Percentiles rank a stretch among this genome's conserved stretches.
phyloP scores from a whole-genome alignment of 2,113 vertebrate species.

The Azemiops feae region DNA sequence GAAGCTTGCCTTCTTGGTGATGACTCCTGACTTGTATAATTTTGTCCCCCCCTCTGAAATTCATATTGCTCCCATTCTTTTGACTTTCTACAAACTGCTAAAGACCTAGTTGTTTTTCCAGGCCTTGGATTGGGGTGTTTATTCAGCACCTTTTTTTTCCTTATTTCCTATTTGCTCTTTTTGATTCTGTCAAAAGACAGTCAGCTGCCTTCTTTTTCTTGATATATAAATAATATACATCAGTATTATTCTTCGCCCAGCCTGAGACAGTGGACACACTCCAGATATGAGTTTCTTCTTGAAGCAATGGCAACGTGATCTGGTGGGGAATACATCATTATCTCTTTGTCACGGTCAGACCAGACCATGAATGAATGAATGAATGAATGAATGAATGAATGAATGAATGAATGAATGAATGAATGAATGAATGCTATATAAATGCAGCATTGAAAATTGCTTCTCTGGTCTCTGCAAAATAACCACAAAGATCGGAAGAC shows the following conservation, averaged over 20 bases:
- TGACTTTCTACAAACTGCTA: not conserved
- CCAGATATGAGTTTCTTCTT: not conserved
- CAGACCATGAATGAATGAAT: not conserved
- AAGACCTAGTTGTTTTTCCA: too few species aligned
- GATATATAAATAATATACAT: not conserved
- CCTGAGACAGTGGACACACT: not conserved
- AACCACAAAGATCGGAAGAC: not conserved
- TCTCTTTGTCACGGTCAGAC: not conserved
- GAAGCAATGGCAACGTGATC: not conserved
- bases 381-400: not conserved
- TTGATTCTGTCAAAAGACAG: not conserved
- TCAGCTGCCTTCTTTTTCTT: not conserved
- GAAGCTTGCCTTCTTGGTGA: not conserved
- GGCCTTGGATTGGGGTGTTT: not conserved
- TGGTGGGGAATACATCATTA: not conserved
- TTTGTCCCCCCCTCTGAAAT: not conserved
- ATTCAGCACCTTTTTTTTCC: not conserved
- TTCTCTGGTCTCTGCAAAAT: not conserved
- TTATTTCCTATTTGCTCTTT: not conserved
- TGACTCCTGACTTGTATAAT: not conserved
- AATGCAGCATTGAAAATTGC: constrained; percentile 6
- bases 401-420: not conserved
- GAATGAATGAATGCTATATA: not conserved
- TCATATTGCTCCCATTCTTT: not conserved
- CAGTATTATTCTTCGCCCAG: not conserved